These are phyloP conservation scores for Acanthosepion lycidas DNA, from an alignment of 2,888 invertebrate species.

Conservation along the genomic window DNA sequence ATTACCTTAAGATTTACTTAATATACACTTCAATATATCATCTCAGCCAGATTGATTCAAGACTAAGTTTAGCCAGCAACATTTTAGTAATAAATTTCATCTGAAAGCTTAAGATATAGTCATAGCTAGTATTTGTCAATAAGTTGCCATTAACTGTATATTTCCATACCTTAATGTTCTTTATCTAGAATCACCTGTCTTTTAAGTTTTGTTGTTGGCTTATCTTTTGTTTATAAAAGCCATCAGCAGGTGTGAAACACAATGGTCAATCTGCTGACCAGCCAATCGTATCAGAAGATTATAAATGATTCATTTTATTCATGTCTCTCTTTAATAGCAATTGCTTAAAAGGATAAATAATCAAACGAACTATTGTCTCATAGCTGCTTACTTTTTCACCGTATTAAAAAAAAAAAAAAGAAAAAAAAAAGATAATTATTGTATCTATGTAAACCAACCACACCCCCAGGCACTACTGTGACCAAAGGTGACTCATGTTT, in stretches of 20 bases:
- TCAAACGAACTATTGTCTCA: neutral
- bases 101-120: too few relatives aligned
- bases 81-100: too few relatives aligned
- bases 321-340: neutral
- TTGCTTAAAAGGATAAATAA: neutral
- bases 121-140: too few relatives aligned
- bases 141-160: neutral
- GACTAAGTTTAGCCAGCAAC: too few relatives aligned
- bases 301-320: neutral
- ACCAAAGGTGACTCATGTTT: neutral
- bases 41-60: too few relatives aligned
- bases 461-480: neutral
- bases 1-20: too few relatives aligned
- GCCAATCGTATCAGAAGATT: neutral
- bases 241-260: neutral
- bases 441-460: neutral
- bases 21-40: too few relatives aligned
- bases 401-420: too few relatives aligned
- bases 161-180: neutral
- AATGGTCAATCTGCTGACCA: neutral
- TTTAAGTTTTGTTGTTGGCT: neutral
- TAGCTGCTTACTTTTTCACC: neutral
- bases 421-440: too few relatives aligned
- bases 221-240: neutral
- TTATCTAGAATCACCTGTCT: neutral